Conservation (phyloP, 2,797 vertebrate genomes). For the Garrulus glandarius region DNA sequence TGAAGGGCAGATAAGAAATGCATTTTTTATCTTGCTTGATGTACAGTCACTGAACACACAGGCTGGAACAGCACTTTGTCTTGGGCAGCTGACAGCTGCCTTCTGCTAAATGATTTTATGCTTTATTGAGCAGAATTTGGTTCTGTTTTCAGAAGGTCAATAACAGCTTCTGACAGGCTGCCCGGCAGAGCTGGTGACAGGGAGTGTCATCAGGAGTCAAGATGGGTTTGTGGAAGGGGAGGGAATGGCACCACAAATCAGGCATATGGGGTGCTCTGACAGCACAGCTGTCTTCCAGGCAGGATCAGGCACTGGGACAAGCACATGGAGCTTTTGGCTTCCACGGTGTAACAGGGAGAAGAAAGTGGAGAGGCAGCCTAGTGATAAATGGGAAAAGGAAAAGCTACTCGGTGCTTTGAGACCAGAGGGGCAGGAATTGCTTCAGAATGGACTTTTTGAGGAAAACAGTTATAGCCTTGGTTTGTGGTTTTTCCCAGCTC, state of each 20-base stretch:
- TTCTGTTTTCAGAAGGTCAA: slow-evolving; percentile 7
- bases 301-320: neutral
- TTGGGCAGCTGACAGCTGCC: neutral
- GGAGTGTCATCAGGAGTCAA: neutral
- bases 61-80: neutral
- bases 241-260: neutral
- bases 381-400: neutral
- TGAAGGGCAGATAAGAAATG: neutral
- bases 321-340: neutral
- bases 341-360: neutral
- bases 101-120: neutral
- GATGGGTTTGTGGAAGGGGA: neutral
- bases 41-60: slow-evolving; percentile 18
- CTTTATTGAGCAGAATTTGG: slow-evolving; percentile 18
- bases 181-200: neutral
- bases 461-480: neutral
- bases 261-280: neutral
- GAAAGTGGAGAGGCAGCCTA: neutral
- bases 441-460: neutral
- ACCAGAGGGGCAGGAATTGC: neutral
- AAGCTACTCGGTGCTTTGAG: neutral
- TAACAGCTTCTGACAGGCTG: neutral
- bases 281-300: neutral
- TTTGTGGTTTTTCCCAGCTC: neutral
- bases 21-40: neutral